Percentiles rank a stretch among this genome's conserved stretches.
Conservation (phyloP, 2,113 vertebrate species). For the Sturnira hondurensis region DNA sequence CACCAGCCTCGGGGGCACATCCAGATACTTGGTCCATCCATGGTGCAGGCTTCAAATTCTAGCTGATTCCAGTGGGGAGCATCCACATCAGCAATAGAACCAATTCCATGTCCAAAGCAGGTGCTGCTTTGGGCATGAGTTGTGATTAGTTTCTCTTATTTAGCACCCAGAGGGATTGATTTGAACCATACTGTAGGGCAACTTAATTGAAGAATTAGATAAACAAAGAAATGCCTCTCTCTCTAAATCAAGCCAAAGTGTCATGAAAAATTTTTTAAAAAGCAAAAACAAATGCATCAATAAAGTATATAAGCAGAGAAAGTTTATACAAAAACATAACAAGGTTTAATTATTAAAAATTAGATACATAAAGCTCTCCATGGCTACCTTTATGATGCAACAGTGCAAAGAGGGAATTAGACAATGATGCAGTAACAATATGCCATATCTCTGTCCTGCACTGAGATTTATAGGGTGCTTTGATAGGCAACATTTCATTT, state of each 20-base stretch:
- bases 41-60: not conserved
- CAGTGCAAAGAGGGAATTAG: fast-evolving
- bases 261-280: slow-evolving; percentile 53
- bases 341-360: slow-evolving; percentile 73
- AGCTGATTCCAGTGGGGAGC: not conserved
- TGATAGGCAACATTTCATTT: not conserved
- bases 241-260: slow-evolving; percentile 59
- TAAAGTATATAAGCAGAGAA: slow-evolving; percentile 73
- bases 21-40: not conserved
- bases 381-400: not conserved
- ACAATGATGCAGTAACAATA: not conserved
- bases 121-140: not conserved
- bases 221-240: slow-evolving; percentile 63
- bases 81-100: not conserved
- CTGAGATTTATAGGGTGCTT: not conserved
- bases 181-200: slow-evolving; percentile 50
- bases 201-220: slow-evolving; percentile 78
- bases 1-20: not conserved
- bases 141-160: slow-evolving; percentile 33
- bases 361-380: not conserved
- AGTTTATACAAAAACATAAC: slow-evolving; percentile 70
- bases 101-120: not conserved
- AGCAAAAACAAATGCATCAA: slow-evolving; percentile 62
- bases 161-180: not conserved
- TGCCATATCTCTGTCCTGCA: fast-evolving